Evolutionary conservation across 2,113 vertebrate species (phyloP).

Genomic region (Mastomys coucha): DNA sequence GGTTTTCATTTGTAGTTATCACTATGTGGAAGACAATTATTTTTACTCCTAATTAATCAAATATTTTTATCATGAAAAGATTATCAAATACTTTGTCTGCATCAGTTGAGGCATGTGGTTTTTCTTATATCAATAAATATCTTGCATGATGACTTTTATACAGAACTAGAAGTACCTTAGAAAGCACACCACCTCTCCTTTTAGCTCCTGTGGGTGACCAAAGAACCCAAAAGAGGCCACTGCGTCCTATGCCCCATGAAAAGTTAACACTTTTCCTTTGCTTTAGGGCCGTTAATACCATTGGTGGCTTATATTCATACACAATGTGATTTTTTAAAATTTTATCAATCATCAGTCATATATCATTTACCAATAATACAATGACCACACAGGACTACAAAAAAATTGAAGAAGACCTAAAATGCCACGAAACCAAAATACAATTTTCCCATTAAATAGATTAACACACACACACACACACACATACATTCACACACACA

Average conservation of each 20-base stretch:
- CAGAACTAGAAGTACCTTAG: neutral
- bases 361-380: neutral
- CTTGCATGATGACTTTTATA: neutral
- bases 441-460: neutral
- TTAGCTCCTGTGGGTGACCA: neutral
- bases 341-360: neutral
- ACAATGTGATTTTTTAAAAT: neutral
- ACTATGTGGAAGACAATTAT: neutral
- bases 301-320: neutral
- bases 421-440: constrained; percentile 2
- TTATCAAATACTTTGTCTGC: neutral
- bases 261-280: neutral
- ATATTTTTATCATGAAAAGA: neutral
- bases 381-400: neutral
- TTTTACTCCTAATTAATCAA: neutral
- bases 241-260: neutral
- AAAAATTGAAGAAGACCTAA: neutral
- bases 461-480: neutral
- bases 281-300: neutral
- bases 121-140: neutral
- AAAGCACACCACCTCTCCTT: constrained; percentile 6
- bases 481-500: neutral
- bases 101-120: neutral
- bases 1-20: neutral
- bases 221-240: neutral